Evolutionary conservation across 2,113 vertebrate genomes (phyloP).

Genomic region (Petaurus breviceps): DNA sequence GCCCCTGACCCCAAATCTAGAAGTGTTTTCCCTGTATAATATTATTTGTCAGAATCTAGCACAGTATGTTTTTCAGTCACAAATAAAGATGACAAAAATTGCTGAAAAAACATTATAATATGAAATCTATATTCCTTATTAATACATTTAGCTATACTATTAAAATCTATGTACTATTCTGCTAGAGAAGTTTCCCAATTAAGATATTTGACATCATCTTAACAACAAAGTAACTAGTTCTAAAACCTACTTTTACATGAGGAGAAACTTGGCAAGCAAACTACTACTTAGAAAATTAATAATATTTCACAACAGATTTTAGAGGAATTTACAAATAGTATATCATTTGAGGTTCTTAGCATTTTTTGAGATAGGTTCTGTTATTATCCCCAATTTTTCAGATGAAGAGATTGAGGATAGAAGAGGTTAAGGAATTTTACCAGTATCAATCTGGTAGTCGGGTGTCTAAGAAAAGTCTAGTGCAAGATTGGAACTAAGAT

Average conservation of each 20-base stretch:
- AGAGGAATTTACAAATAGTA: not conserved
- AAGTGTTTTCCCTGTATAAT: not conserved
- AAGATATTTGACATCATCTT: not conserved
- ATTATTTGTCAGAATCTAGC: not conserved
- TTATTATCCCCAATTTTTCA: not conserved
- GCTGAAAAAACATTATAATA: not conserved
- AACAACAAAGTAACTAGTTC: not conserved
- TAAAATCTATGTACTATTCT: not conserved
- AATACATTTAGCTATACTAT: not conserved
- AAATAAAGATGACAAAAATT: not conserved
- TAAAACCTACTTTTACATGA: not conserved
- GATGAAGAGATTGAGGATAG: not conserved
- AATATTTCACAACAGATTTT: not conserved
- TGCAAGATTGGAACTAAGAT: not conserved
- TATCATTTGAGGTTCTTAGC: not conserved
- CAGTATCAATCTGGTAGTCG: not conserved
- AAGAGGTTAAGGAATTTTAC: not conserved
- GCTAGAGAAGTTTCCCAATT: not conserved
- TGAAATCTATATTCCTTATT: not conserved
- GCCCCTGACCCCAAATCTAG: not conserved
- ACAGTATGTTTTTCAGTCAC: not conserved
- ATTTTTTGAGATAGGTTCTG: not conserved
- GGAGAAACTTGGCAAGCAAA: not conserved
- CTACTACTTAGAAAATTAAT: not conserved
- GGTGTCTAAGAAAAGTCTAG: not conserved